Evolutionary conservation across 2,888 invertebrate species (phyloP).

Genomic region (Tipula lateralis): DNA sequence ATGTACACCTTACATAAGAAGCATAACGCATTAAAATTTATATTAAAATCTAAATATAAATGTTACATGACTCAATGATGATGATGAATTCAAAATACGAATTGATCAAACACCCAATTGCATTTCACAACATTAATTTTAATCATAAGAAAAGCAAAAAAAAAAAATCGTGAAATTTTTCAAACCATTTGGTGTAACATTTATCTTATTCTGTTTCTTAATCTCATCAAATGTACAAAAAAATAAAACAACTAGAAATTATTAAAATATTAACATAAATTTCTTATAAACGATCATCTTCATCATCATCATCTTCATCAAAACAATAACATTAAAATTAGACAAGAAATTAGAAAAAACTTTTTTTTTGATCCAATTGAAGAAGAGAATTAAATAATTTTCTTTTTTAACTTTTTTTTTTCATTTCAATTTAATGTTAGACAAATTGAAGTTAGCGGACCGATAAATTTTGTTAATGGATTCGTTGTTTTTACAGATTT

Average conservation of each 20-base stretch:
- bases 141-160: neutral
- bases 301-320: constrained; percentile 24
- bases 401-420: neutral
- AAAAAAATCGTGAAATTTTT: constrained; percentile 9
- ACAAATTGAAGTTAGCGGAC: constrained; percentile 28
- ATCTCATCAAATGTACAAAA: neutral
- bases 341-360: neutral
- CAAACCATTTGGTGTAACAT: constrained; percentile 19
- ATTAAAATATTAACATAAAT: constrained; percentile 7
- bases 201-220: constrained; percentile 7
- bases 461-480: constrained; percentile 27
- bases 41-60: neutral
- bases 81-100: neutral
- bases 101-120: neutral
- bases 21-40: neutral
- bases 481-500: constrained; percentile 25
- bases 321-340: constrained; percentile 1
- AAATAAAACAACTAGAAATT: neutral
- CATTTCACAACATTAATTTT: constrained; percentile 7
- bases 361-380: neutral
- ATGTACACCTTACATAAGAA: neutral
- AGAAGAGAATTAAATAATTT: neutral
- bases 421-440: constrained; percentile 26
- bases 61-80: neutral
- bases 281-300: neutral